These are phyloP conservation scores for Platichthys flesus DNA, from an alignment of 2,113 vertebrate species.

Conservation along the genomic window DNA sequence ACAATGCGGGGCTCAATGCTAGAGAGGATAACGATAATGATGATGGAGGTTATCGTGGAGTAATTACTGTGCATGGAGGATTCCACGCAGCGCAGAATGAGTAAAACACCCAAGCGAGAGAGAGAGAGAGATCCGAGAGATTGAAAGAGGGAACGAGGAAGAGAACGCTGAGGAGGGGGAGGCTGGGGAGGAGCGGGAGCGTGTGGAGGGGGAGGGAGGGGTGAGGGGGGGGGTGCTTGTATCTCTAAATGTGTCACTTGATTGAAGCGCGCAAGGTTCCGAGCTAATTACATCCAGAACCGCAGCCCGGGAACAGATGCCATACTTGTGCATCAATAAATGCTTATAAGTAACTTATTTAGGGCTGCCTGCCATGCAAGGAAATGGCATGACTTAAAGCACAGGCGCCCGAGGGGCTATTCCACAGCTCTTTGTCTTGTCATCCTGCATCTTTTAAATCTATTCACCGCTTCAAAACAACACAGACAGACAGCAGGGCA, in stretches of 20 bases:
- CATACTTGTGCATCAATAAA: conserved; percentile 87
- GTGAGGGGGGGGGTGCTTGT: conserved; percentile 16
- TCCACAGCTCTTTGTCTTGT: conserved; percentile 84
- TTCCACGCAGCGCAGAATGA: conserved; percentile 68
- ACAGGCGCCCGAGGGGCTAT: conserved; percentile 78
- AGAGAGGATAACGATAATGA: conserved; percentile 72
- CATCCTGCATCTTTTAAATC: conserved; percentile 85
- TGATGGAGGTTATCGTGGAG: conserved; percentile 75
- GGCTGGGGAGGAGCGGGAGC: background rate
- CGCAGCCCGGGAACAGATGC: conserved; percentile 81
- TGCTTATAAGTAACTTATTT: conserved; percentile 88
- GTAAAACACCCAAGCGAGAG: conserved; percentile 73
- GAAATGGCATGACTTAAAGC: conserved; percentile 86
- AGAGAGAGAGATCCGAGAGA: conserved; percentile 9
- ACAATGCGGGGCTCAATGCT: conserved; percentile 47
- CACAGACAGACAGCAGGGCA: conserved; percentile 80
- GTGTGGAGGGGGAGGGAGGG: background rate
- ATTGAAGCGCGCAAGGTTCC: conserved; percentile 82
- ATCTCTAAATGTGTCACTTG: conserved; percentile 78
- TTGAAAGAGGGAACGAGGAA: conserved; percentile 66
- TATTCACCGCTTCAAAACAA: conserved; percentile 83
- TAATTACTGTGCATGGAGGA: conserved; percentile 75
- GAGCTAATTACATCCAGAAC: conserved; percentile 82
- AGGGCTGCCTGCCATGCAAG: conserved; percentile 83
- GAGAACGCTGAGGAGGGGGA: conserved; percentile 43